Percentiles rank a stretch among this genome's conserved stretches.
These are phyloP conservation scores for Psittacula echo DNA, from an alignment of 2,797 vertebrate genomes.

Conservation along the genomic window DNA sequence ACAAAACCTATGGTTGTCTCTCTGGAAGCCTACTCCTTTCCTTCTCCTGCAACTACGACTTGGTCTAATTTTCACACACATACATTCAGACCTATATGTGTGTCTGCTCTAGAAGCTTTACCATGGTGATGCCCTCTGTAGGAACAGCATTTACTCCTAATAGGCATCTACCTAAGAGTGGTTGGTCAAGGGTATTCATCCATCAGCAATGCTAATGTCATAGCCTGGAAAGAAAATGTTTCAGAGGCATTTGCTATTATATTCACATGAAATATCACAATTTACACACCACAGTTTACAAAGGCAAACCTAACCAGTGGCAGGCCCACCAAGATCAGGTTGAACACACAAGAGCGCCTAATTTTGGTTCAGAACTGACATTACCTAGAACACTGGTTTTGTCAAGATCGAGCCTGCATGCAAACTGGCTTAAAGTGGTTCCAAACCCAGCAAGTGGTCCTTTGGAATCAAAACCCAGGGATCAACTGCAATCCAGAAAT, in stretches of 20 bases:
- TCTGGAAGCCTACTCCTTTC: neutral
- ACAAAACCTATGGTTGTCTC: no score
- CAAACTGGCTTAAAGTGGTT: slow-evolving; percentile 27
- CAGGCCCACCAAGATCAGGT: neutral
- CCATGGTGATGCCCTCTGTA: neutral
- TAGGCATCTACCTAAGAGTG: neutral
- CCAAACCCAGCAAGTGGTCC: neutral
- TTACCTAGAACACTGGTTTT: neutral
- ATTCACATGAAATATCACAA: neutral
- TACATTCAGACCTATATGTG: neutral
- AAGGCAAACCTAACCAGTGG: neutral
- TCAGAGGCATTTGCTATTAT: neutral
- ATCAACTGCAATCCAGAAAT: slow-evolving; percentile 10
- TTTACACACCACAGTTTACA: neutral
- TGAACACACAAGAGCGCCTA: neutral
- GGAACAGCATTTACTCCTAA: neutral
- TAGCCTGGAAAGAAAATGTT: neutral
- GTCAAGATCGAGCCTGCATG: neutral
- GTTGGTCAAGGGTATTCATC: neutral
- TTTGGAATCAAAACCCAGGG: neutral
- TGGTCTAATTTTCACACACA: neutral
- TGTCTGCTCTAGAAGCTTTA: neutral
- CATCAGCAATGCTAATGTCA: neutral
- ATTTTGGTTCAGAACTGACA: neutral
- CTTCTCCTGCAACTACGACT: neutral